Conservation (phyloP, 2,797 vertebrate species). For the Betta splendens region DNA sequence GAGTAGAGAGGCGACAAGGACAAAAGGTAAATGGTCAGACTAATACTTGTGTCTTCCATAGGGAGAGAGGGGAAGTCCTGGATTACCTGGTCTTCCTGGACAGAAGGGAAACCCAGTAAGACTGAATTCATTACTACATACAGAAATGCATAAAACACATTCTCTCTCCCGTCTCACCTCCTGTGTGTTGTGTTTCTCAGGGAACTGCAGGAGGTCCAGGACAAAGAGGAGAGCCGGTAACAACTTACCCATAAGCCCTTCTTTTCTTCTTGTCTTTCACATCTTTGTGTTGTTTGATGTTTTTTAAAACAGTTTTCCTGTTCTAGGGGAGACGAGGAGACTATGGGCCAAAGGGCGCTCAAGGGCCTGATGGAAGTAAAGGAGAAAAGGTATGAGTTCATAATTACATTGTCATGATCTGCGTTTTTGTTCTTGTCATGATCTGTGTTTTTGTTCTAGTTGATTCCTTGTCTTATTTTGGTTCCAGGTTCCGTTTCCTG, state of each 20-base stretch:
- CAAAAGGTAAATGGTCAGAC: neutral
- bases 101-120: constrained; percentile 83
- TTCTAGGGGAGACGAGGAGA: constrained; percentile 94
- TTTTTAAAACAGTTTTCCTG: constrained; percentile 18
- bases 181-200: constrained; percentile 61
- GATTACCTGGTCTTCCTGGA: constrained; percentile 86
- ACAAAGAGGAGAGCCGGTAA: constrained; percentile 87
- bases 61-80: constrained; percentile 85
- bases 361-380: constrained; percentile 79
- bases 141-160: constrained; percentile 1
- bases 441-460: no score
- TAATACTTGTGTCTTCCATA: constrained; percentile 56
- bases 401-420: no score
- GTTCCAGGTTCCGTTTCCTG: no score
- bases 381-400: constrained; percentile 87
- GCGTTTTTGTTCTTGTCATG: no score
- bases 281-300: constrained; percentile 2
- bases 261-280: neutral
- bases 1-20: neutral
- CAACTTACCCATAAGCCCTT: constrained; percentile 25
- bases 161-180: constrained; percentile 25
- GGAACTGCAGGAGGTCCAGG: constrained; percentile 80
- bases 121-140: neutral
- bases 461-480: no score
- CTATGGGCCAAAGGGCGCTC: constrained; percentile 85